These are phyloP conservation scores for Ommatoiulus sabulosus DNA, from an alignment of 2,888 invertebrate species.

Conservation along the genomic window DNA sequence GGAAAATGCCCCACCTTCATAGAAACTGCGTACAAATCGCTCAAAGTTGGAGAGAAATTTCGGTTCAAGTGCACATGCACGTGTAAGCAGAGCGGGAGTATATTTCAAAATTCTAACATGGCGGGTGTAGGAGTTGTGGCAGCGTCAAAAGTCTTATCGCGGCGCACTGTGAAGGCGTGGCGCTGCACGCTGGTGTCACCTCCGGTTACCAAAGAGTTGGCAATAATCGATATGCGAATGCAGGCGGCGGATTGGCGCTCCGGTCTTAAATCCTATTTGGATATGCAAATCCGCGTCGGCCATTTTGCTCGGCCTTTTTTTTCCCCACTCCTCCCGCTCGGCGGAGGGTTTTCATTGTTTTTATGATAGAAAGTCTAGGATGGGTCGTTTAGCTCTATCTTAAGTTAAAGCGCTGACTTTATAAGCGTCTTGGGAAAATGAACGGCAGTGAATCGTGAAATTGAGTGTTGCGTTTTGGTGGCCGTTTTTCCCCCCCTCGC, in stretches of 20 bases:
- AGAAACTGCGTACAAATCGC: too few relatives aligned
- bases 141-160: background rate
- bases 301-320: conserved; percentile 4
- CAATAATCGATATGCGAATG: conserved; percentile 39
- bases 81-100: background rate
- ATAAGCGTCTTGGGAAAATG: conserved; percentile 56
- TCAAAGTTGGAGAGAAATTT: too few relatives aligned
- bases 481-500: background rate
- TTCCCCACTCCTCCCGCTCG: background rate
- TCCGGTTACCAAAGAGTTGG: conserved; percentile 17
- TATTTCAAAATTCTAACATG: background rate
- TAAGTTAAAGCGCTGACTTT: conserved; percentile 56
- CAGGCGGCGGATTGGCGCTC: conserved; percentile 26
- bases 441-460: conserved; percentile 58
- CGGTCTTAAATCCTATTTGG: conserved; percentile 39
- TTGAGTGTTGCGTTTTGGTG: conserved; percentile 57
- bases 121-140: background rate
- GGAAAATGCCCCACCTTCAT: too few relatives aligned
- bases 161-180: background rate
- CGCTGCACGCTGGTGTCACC: background rate
- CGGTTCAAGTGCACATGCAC: too few relatives aligned
- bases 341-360: background rate
- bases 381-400: conserved; percentile 51
- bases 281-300: conserved; percentile 45
- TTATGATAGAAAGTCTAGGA: conserved; percentile 44